phyloP scores from a whole-genome alignment of 2,113 vertebrate genomes.

The Vanacampus margaritifer region DNA sequence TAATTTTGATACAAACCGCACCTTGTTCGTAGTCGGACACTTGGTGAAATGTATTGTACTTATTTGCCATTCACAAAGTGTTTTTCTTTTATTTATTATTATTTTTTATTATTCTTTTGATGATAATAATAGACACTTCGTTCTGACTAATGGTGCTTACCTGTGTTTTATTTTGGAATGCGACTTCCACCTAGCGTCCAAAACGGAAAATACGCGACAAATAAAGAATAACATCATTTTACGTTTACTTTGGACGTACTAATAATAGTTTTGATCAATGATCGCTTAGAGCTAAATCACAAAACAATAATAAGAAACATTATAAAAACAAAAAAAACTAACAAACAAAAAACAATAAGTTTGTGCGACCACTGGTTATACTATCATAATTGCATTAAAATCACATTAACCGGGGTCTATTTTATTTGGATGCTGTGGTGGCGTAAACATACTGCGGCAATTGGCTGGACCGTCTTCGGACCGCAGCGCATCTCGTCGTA shows the following conservation, averaged over 20 bases:
- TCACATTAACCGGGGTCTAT: conserved; percentile 41
- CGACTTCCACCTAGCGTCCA: conserved; percentile 37
- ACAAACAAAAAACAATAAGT: too few species aligned
- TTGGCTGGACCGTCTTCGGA: conserved; percentile 45
- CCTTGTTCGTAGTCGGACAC: too few species aligned
- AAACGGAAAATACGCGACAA: background rate
- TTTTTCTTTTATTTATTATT: background rate
- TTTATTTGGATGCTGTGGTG: conserved; percentile 46
- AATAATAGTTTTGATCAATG: background rate
- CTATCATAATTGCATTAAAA: background rate
- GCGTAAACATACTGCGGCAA: conserved; percentile 73
- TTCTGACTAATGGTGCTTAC: background rate
- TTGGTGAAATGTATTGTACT: too few species aligned
- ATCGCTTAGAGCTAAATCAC: too few species aligned
- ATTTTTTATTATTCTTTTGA: background rate
- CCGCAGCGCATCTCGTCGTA: conserved; percentile 38
- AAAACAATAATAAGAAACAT: too few species aligned
- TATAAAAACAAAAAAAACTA: too few species aligned
- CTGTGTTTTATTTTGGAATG: background rate
- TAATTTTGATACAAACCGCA: too few species aligned
- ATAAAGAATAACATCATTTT: background rate
- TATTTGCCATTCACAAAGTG: too few species aligned
- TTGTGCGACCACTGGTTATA: too few species aligned
- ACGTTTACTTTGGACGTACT: background rate
- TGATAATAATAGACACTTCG: background rate